Evolutionary conservation across 2,113 vertebrate genomes (phyloP), one percentile per base, ranked within the genome.

Genomic region (Syngnathus floridae): DNA sequence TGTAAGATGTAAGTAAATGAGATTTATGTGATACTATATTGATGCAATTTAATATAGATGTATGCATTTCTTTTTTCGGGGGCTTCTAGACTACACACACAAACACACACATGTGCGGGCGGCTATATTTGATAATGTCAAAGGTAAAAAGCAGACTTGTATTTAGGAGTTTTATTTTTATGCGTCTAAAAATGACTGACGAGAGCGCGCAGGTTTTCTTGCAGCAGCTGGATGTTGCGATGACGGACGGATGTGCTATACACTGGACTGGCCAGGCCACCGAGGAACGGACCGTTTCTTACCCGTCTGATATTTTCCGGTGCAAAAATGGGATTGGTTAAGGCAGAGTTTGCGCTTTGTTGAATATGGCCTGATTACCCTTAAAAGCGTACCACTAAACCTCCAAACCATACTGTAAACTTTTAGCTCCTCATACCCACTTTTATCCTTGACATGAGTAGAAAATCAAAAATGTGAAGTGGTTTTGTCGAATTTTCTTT

Each of bases 51-150:
- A 78, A 76, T 77, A 86, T 84, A 84, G 85, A 89, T 84, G 81
- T 84, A 84, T 83, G 86, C 82, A 82, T 84, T 84, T 73, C 66
- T 54, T 73, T 77, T 51, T 66, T 65, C 68, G 12, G 52, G 66
- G 52, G 66, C 81, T 80, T 82, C 76, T 84, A 82, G 79, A 80
- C 57, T 84, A 82, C 77, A 83, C 79, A 83, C 75, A 83, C 77
- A 78, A 59, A 83, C 75, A 85, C 76, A 82, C 74, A 75, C 26
- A 31, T 3, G 26, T 31, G 26, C 3, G 80, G 62, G n/a, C 22
- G 14, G 54, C 77, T 87, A 87, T 89, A 88, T 89, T 89, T 89
- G 86, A 87, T 89, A 85, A 78, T 66, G n/a, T 87, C 79, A 77
- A 84, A 83, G 78, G 83, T 82, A 67, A 31, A 84, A 80, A 77